Evolutionary conservation across 2,797 vertebrate genomes (phyloP).

Genomic region (Helicolenus hilgendorfi): DNA sequence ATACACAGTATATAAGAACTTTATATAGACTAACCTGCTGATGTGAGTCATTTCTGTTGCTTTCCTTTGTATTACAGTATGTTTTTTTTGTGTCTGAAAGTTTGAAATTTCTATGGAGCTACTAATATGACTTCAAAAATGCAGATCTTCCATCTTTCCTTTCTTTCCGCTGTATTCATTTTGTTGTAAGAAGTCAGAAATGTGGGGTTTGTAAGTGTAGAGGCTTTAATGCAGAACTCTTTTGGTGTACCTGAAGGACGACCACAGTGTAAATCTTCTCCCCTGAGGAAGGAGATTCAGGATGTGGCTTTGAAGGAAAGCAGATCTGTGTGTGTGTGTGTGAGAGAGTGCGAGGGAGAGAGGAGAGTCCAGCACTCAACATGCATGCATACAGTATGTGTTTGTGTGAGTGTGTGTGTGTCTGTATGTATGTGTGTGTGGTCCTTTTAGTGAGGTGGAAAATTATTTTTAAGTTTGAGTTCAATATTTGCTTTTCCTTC

Average conservation of each 20-base stretch:
- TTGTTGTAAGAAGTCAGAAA: constrained; percentile 56
- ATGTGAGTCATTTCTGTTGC: neutral
- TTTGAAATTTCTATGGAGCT: constrained; percentile 25
- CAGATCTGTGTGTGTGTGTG: constrained; percentile 44
- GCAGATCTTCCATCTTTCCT: constrained; percentile 32
- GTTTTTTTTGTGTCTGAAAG: constrained; percentile 21
- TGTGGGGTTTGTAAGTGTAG: constrained; percentile 44
- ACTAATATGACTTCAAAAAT: constrained; percentile 47
- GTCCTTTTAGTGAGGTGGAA: constrained; percentile 82
- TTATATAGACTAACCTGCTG: neutral
- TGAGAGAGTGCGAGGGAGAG: constrained; percentile 11
- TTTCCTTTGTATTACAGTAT: constrained; percentile 10
- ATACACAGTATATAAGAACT: constrained; percentile 18
- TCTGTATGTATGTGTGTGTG: constrained; percentile 79
- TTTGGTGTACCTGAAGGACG: constrained; percentile 83
- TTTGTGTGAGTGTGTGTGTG: constrained; percentile 53
- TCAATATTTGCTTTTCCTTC: constrained; percentile 87
- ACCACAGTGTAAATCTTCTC: constrained; percentile 86
- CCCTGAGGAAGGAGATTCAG: constrained; percentile 81
- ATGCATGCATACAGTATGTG: constrained; percentile 56
- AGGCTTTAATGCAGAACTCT: constrained; percentile 68
- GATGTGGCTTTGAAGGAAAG: constrained; percentile 84
- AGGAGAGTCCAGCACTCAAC: constrained; percentile 25
- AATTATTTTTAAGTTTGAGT: constrained; percentile 84
- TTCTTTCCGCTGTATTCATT: constrained; percentile 54